phyloP scores from a whole-genome alignment of 2,797 vertebrate species.

The Pteropus rufus region DNA sequence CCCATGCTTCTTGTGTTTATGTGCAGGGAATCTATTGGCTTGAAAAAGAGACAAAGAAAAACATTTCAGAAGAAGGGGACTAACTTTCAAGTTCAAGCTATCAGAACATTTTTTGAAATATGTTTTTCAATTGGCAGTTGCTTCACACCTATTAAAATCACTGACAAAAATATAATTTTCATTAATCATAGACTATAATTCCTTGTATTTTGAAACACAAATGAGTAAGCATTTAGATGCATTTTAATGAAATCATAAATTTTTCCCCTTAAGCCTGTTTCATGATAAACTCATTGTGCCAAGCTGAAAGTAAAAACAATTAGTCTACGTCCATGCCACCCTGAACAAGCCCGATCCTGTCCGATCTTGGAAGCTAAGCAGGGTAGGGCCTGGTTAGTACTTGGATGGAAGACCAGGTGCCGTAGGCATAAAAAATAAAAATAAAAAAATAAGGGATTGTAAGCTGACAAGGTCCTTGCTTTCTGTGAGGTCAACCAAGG shows the following conservation, averaged over 20 bases:
- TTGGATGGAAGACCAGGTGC: no score
- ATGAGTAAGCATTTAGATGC: background rate
- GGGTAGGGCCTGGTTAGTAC: no score
- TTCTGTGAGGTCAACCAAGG: no score
- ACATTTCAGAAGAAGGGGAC: background rate
- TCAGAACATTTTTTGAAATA: background rate
- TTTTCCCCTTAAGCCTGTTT: background rate
- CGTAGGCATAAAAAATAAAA: no score
- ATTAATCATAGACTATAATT: background rate
- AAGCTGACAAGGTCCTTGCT: no score
- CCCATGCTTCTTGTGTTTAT: background rate
- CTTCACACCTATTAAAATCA: background rate
- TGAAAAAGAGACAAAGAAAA: background rate
- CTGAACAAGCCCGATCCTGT: no score
- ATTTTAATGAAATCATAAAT: constrained; percentile 16
- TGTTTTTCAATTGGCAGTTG: background rate
- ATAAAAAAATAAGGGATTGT: no score
- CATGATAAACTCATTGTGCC: background rate
- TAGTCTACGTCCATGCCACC: background rate
- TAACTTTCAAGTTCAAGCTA: background rate
- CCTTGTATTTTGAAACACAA: constrained; percentile 30
- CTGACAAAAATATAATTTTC: background rate
- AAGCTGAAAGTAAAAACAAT: background rate
- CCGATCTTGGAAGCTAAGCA: no score
- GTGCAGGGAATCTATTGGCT: background rate